Evolutionary conservation across 2,888 invertebrate genomes (phyloP).

Genomic region (Scotopteryx bipunctaria): DNA sequence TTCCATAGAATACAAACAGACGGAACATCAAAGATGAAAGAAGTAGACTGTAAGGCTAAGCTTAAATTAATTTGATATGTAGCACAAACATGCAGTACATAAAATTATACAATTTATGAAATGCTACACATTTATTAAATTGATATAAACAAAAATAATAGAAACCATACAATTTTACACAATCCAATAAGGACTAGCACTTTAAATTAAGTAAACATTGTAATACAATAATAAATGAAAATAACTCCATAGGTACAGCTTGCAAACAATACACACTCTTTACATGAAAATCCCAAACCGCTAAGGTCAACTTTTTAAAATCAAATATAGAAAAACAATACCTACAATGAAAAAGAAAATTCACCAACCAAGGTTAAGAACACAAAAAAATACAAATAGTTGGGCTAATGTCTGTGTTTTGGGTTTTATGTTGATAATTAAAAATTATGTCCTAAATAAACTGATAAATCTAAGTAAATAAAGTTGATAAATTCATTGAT

Average conservation of each 20-base stretch:
- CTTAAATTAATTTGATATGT: constrained; percentile 48
- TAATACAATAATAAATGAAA: too few species aligned
- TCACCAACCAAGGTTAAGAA: too few species aligned
- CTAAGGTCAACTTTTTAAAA: too few species aligned
- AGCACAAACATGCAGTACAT: constrained; percentile 54
- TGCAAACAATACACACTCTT: too few species aligned
- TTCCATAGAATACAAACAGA: constrained; percentile 44
- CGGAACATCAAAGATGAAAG: constrained; percentile 30
- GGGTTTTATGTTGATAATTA: too few species aligned
- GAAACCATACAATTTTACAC: constrained; percentile 2
- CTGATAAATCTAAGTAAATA: background rate
- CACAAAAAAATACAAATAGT: too few species aligned
- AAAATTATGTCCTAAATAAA: too few species aligned
- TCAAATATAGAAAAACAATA: too few species aligned
- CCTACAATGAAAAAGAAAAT: too few species aligned
- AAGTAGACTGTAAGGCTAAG: constrained; percentile 32
- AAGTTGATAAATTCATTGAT: background rate
- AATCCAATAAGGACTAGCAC: constrained; percentile 19
- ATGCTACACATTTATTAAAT: constrained; percentile 17
- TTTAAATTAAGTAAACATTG: background rate
- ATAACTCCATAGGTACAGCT: too few species aligned
- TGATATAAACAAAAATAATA: background rate
- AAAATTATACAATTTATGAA: constrained; percentile 38
- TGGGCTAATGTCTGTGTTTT: too few species aligned
- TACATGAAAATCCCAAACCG: too few species aligned